These are phyloP conservation scores for Centropus unirufus DNA, from an alignment of 2,113 vertebrate genomes.

Conservation along the genomic window DNA sequence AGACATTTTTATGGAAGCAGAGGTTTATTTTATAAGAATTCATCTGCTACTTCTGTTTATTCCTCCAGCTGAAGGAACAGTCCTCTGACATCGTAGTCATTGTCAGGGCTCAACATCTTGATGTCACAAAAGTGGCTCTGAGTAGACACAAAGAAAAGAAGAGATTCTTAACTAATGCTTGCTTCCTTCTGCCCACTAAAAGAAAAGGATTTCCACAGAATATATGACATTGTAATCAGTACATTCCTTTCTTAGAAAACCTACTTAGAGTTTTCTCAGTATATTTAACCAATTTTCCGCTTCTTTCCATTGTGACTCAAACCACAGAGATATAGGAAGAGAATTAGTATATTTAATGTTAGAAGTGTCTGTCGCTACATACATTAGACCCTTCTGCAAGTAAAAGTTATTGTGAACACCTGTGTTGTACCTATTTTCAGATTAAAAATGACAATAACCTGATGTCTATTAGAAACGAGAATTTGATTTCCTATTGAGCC, in stretches of 20 bases:
- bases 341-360: not conserved
- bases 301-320: not conserved
- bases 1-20: not conserved
- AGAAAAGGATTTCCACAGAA: not conserved
- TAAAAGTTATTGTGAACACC: not conserved
- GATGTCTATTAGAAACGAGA: not conserved
- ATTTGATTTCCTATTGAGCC: not conserved
- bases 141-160: not conserved
- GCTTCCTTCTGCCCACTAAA: not conserved
- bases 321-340: not conserved
- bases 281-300: not conserved
- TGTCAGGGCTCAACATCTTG: not conserved
- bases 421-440: not conserved
- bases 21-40: not conserved
- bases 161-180: not conserved
- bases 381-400: not conserved
- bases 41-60: slow-evolving; percentile 1
- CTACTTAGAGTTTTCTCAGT: not conserved
- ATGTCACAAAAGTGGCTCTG: not conserved
- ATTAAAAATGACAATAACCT: not conserved
- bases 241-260: not conserved
- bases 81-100: not conserved
- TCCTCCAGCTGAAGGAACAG: slow-evolving; percentile 9
- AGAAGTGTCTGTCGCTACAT: not conserved
- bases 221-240: not conserved